Conservation (phyloP, 37 sponge, comb jelly and placozoan species). For the Beroe forskalii region DNA sequence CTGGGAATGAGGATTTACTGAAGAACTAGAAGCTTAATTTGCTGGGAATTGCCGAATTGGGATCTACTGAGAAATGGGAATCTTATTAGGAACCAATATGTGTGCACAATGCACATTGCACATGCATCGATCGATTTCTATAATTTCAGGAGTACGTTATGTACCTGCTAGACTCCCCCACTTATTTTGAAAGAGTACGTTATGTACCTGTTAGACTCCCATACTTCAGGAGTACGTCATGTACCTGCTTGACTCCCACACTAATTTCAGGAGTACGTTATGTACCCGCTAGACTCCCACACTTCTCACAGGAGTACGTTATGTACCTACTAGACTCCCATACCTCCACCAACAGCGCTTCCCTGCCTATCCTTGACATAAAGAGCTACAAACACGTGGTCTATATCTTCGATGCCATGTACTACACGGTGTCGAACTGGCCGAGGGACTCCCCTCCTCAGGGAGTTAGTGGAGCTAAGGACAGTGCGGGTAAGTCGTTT, state of each 20-base stretch:
- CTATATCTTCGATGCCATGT: conserved; percentile 49
- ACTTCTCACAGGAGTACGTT: conserved; percentile 23
- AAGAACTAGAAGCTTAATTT: no score
- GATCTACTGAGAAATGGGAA: no score
- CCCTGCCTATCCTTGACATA: conserved; percentile 51
- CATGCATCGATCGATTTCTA: no score
- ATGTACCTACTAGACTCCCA: conserved; percentile 64
- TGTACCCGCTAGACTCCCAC: no score
- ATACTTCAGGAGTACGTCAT: conserved; percentile 52
- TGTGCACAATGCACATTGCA: no score
- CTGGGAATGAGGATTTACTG: no score
- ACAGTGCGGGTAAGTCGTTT: not conserved
- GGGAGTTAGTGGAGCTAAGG: not conserved
- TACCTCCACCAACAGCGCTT: not conserved
- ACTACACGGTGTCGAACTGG: conserved; percentile 1
- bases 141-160: not conserved
- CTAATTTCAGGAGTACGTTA: no score
- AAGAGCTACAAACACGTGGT: conserved; percentile 62
- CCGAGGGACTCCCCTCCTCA: not conserved
- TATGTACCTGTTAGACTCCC: no score
- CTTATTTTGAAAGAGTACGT: no score
- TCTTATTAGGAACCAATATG: no score
- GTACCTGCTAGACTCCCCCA: not conserved
- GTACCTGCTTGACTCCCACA: conserved; percentile 61
- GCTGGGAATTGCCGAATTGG: no score